Evolutionary conservation across 2,797 vertebrate genomes (phyloP), one percentile per base, ranked within the genome.

Genomic region (Urosaurus nigricauda): DNA sequence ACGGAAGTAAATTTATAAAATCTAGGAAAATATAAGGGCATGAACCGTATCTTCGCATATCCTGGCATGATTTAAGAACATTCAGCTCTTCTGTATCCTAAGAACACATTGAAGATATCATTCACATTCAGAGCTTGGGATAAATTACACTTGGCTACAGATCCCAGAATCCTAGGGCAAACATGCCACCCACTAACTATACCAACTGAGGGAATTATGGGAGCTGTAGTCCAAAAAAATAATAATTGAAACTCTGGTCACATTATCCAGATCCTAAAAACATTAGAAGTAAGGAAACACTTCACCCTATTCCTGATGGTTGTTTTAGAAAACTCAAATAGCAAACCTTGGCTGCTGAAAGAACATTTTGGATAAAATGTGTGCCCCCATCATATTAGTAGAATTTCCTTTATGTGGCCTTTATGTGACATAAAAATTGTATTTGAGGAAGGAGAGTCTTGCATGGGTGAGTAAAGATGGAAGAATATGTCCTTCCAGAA

Each of bases 391-490:
- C 58, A 60, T 21, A 19, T 80, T 51, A 89, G 75, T 81, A 79
- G 56, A 53, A 75, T 86, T 81, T 82, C 70, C 77, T 89, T 89
- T 65, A 75, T 85, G 60, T 75, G 8, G 9, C 17, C 32, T 86
- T n/a, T n/a, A n/a, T n/a, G n/a, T n/a, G 70, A 56, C 68, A 82
- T 32, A n/a, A 9, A 86, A 80, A 51, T 85, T 85, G 13, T 35
- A 14, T 86, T 80, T 75, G 12, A 1, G 13, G 37, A 68, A 37
- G 7, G 35, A 21, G 68, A 16, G 9, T n/a, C 73, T 89, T 43
- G 9, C 75, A 82, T 81, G 58, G 53, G 29, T 53, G 53, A 35
- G 88, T n/a, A 68, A 82, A 86, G 17, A 16, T 56, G 65, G 65
- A 84, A 84, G 40, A 89, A n/a, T n/a, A n/a, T n/a, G n/a, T n/a